Evolutionary conservation across 2,113 vertebrate species (phyloP), one percentile per base, ranked within the genome.

Genomic region (Pampusana beccarii): DNA sequence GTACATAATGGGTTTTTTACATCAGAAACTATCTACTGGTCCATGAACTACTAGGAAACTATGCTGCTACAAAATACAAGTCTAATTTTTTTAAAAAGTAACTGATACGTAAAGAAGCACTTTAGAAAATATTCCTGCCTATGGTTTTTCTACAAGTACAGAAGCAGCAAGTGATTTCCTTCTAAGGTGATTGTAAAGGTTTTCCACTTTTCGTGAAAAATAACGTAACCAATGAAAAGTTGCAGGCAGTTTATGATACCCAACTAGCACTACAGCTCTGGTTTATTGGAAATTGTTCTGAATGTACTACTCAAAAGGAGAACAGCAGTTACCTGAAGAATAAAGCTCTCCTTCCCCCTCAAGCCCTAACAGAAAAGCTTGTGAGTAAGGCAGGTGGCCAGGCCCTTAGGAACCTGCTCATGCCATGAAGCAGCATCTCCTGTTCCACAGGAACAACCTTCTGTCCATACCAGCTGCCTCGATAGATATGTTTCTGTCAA

Each of bases 51-150:
- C 74, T 65, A 87, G 92, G 46, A 80, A 71, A 83, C 8, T 2
- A 36, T 13, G 29, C 71, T 80, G 5, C 90, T 96, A 84, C 56
- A 74, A 60, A 80, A 67, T 71, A 31, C 53, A 28, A 86, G 79
- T 71, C 64, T 81, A 28, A 79, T 82, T 79, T 92, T 86, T 90
- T 91, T 28, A 58, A 44, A 57, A 84, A 92, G 33, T 80, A 92
- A 93, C 72, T 84, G 82, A 25, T 74, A 71, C 86, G 86, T 93
- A 95, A 92, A 93, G 83, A 96, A 96, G 96, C 96, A 97, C 95
- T 97, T 97, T 97, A 97, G 88, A 87, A 94, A 91, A 89, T 42
- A 53, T 84, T 96, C 58, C 96, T 94, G 92, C 90, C 54, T 95
- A 42, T 57, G 91, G 8, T 75, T 96, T 96, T 96, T 93, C 86